phyloP scores from a whole-genome alignment of 2,888 invertebrate genomes.

The Metacarcinus magister region DNA sequence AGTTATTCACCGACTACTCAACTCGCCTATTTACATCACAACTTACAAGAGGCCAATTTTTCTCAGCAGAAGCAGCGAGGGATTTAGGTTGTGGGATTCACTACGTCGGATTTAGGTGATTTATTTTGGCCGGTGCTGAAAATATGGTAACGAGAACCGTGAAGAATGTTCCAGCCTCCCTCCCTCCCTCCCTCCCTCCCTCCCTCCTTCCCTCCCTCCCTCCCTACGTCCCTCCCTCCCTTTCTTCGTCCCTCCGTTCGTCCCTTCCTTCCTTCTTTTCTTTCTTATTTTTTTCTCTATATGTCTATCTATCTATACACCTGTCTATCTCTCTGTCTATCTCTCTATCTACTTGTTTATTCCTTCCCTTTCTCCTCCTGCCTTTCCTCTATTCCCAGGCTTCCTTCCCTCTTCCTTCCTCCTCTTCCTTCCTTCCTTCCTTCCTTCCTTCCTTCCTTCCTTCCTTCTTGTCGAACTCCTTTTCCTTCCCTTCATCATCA shows the following conservation, averaged over 20 bases:
- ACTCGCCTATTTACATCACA: not conserved
- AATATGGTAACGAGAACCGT: constrained; percentile 33
- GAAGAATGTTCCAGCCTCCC: constrained; percentile 6
- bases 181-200: not conserved
- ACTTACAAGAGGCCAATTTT: not conserved
- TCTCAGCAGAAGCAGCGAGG: not conserved
- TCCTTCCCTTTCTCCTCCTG: not conserved
- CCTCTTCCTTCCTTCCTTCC: not conserved
- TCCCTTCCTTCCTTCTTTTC: no score
- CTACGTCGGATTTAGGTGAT: constrained; percentile 35
- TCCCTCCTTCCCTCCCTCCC: not conserved
- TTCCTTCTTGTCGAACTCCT: no score
- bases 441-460: not conserved
- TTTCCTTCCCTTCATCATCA: not conserved
- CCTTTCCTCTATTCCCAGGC: not conserved
- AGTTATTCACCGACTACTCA: not conserved
- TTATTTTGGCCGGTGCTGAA: constrained; percentile 29
- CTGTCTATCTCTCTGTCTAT: not conserved
- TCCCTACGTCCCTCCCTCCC: not conserved
- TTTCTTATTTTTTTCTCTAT: not conserved
- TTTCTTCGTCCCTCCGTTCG: not conserved
- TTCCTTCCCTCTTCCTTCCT: not conserved
- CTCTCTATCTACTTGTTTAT: not conserved
- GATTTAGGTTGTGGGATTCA: not conserved
- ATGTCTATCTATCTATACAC: not conserved